Percentiles rank a stretch among this genome's conserved stretches.
These are phyloP conservation scores for Achatina immaculata DNA, from an alignment of 1,140 invertebrate species.

Conservation along the genomic window DNA sequence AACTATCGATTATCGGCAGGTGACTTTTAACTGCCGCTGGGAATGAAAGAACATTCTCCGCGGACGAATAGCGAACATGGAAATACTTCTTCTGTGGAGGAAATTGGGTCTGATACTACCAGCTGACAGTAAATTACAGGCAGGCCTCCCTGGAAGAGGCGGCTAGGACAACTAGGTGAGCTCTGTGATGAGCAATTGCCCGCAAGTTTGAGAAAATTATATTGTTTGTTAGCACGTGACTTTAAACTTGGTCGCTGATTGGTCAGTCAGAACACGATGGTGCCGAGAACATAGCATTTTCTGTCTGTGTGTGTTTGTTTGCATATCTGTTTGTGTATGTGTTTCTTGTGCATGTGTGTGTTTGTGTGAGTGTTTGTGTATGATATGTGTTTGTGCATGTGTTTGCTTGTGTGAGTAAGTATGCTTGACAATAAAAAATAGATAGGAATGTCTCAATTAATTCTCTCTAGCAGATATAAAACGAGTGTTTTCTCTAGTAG, in stretches of 20 bases:
- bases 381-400: conserved; percentile 4
- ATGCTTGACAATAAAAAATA: not conserved
- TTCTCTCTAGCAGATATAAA: too few species aligned
- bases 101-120: not conserved
- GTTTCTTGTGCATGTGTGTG: not conserved
- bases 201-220: not conserved
- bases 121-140: not conserved
- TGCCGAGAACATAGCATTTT: not conserved
- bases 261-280: not conserved
- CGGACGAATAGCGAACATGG: conserved; percentile 10
- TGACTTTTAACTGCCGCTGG: not conserved
- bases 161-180: too few species aligned
- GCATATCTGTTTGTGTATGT: not conserved
- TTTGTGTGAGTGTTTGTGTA: conserved; percentile 11
- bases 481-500: too few species aligned
- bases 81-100: conserved; percentile 17
- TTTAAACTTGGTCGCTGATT: not conserved
- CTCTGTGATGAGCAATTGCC: not conserved
- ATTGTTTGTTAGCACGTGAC: not conserved
- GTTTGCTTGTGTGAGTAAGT: not conserved
- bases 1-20: not conserved
- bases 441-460: not conserved
- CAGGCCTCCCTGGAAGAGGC: not conserved
- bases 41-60: not conserved
- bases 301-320: not conserved